Conservation (phyloP, 2,888 invertebrate genomes). For the Branchellion lobata region DNA sequence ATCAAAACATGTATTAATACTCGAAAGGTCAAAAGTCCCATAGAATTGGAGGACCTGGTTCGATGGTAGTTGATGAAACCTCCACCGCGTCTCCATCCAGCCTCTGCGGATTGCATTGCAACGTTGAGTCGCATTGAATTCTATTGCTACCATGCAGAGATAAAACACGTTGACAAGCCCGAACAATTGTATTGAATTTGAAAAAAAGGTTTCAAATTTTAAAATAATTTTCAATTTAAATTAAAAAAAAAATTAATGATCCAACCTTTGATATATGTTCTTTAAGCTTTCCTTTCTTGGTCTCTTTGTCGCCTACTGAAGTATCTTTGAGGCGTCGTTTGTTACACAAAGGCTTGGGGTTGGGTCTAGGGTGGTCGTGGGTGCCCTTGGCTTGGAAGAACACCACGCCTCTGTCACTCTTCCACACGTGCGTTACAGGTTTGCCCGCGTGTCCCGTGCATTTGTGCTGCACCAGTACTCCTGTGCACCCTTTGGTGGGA, state of each 20-base stretch:
- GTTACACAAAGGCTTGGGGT: constrained; percentile 35
- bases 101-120: not conserved
- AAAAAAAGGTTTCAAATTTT: too few relatives aligned
- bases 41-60: not conserved
- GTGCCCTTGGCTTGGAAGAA: constrained; percentile 45
- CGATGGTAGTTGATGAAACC: not conserved
- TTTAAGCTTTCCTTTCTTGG: too few relatives aligned
- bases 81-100: not conserved
- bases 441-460: constrained; percentile 45
- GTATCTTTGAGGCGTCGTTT: not conserved
- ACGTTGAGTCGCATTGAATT: not conserved
- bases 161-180: too few relatives aligned
- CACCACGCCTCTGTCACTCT: constrained; percentile 22
- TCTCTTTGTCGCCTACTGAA: too few relatives aligned
- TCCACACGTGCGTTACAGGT: constrained; percentile 47
- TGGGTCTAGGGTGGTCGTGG: constrained; percentile 41
- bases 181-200: too few relatives aligned
- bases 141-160: too few relatives aligned
- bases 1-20: too few relatives aligned
- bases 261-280: too few relatives aligned
- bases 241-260: too few relatives aligned
- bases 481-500: constrained; percentile 41
- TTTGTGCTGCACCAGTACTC: constrained; percentile 40
- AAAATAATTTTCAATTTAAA: too few relatives aligned
- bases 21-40: too few relatives aligned